Evolutionary conservation across 2,797 vertebrate genomes (phyloP), one percentile per base, ranked within the genome.

Genomic region (Betta splendens): DNA sequence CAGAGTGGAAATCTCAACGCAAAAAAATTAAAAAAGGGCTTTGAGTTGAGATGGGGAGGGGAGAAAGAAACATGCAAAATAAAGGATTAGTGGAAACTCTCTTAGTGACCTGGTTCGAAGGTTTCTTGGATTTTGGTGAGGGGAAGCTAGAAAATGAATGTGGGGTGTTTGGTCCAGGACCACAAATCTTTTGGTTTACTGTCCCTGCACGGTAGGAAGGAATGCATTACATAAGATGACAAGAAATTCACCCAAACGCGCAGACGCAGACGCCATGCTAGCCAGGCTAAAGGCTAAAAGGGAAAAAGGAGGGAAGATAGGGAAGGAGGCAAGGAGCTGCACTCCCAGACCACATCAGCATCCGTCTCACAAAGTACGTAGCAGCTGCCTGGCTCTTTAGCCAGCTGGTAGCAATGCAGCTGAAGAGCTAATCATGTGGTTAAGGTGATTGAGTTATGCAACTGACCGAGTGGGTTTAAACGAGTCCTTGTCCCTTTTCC

Each of bases 371-470:
- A 55, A 57, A 76, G 22, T 28, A 31, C 61, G 25, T 31, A 46
- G 51, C 2, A 33, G 57, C 16, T 56, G 42, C 40, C 45, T 36
- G 48, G 50, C 45, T 52, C 25, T 70, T 55, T 57, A 55, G 78
- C 77, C 60, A 65, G 61, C 56, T 50, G 25, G 59, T 75, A 29
- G 53, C 39, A 59, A 61, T 49, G 37, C 28, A 77, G 56, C 9
- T 26, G 25, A 80, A 79, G 47, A 46, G 74, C 45, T 78, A 72
- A 77, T 81, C 63, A 26, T 66, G 65, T 75, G 80, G 55, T 74
- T 49, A 57, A 71, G 75, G 80, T 82, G 71, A 77, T 85, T 81
- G 64, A 81, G 90, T 90, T 90, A 88, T 89, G 80, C 89, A 91
- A 90, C 80, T 43, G 70, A 69, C 80, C 54, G 81, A 76, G 75